Conservation (phyloP, 1,140 invertebrate genomes). For the Rhizoglyphus robini region DNA sequence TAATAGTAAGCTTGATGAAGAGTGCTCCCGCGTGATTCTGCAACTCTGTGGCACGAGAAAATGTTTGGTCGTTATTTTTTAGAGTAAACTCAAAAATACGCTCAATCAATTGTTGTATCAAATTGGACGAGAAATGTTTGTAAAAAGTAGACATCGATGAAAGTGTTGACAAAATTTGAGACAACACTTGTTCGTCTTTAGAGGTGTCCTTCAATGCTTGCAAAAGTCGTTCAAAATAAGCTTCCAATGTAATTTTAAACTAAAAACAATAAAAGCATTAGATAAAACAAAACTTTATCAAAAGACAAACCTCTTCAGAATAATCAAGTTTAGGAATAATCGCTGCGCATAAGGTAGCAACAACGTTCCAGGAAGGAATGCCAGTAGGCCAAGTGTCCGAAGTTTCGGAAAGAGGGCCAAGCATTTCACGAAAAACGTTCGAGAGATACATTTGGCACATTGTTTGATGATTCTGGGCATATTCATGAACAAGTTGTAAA, state of each 20-base stretch:
- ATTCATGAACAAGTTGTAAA: background rate
- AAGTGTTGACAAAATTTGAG: background rate
- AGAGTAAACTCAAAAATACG: background rate
- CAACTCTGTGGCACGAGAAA: background rate
- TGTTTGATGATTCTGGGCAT: background rate
- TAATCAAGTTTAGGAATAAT: background rate
- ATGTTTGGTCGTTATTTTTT: background rate
- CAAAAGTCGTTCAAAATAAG: background rate
- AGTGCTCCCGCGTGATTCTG: slow-evolving; percentile 4
- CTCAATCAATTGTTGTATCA: background rate
- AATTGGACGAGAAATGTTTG: background rate
- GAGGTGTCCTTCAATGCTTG: no score
- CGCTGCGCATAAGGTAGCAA: background rate
- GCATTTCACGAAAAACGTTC: background rate
- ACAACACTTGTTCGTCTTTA: background rate
- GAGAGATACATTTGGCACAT: background rate
- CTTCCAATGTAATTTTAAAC: background rate
- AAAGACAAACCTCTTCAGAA: background rate
- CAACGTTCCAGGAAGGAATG: background rate
- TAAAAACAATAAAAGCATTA: slow-evolving; percentile 5
- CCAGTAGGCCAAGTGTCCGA: background rate
- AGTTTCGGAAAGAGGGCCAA: background rate
- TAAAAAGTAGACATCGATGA: background rate
- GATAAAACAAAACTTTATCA: background rate
- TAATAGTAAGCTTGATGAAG: background rate